Evolutionary conservation across 2,888 invertebrate genomes (phyloP).

Genomic region (Scaptomyza tumidula): DNA sequence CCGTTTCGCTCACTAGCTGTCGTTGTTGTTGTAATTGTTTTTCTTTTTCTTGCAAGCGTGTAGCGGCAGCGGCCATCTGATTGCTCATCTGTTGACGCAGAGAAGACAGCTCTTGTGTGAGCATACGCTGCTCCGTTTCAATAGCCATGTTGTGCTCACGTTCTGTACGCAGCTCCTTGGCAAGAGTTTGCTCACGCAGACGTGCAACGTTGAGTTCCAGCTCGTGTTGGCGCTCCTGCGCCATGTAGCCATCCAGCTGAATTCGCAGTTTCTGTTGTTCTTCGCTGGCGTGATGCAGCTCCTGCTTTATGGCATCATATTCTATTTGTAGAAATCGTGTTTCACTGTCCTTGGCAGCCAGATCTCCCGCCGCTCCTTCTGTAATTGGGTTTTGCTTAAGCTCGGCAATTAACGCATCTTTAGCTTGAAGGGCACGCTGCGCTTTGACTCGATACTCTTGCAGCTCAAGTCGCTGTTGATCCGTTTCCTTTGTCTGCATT

Average conservation of each 20-base stretch:
- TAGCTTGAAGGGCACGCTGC: conserved; percentile 90
- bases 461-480: conserved; percentile 86
- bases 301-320: conserved; percentile 86
- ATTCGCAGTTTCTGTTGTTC: conserved; percentile 68
- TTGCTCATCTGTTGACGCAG: conserved; percentile 84
- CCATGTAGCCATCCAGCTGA: conserved; percentile 71
- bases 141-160: conserved; percentile 85
- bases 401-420: conserved; percentile 89
- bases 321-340: conserved; percentile 86
- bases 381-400: conserved; percentile 83
- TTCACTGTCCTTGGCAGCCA: conserved; percentile 66
- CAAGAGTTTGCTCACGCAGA: conserved; percentile 63
- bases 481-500: conserved; percentile 85
- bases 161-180: conserved; percentile 80
- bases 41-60: conserved; percentile 77
- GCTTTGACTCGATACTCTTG: conserved; percentile 92
- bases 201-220: conserved; percentile 57
- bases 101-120: conserved; percentile 83
- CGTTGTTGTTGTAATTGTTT: conserved; percentile 78
- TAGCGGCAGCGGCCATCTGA: conserved; percentile 76
- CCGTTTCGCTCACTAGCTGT: conserved; percentile 42
- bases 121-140: conserved; percentile 82
- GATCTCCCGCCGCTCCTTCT: conserved; percentile 17
- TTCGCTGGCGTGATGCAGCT: conserved; percentile 70
- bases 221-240: conserved; percentile 62